Evolutionary conservation across 2,113 vertebrate species (phyloP).

Genomic region (Nycticorax nycticorax): DNA sequence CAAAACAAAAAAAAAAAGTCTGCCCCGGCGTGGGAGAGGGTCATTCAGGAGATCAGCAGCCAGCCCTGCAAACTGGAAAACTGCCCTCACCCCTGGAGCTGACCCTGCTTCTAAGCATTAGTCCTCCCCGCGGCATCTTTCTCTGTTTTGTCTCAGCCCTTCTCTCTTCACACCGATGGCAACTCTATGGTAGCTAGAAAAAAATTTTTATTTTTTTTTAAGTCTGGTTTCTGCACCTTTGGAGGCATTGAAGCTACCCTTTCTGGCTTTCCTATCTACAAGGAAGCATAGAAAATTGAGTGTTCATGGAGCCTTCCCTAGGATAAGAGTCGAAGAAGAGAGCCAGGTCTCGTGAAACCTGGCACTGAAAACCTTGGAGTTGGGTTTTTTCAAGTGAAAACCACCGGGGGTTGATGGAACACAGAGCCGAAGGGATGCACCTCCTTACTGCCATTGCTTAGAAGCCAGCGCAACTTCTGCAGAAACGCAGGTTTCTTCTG

Average conservation of each 20-base stretch:
- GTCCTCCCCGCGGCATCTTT: not conserved
- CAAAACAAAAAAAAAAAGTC: too few relatives aligned
- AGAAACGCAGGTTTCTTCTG: not conserved
- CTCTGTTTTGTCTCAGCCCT: not conserved
- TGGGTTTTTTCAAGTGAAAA: not conserved
- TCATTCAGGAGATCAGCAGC: not conserved
- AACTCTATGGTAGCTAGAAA: not conserved
- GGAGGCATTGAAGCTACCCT: not conserved
- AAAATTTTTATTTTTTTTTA: not conserved
- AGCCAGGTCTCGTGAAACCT: not conserved
- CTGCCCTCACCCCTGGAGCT: not conserved
- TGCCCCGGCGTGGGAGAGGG: not conserved
- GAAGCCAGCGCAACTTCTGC: not conserved
- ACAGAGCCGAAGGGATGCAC: not conserved
- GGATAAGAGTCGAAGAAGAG: not conserved
- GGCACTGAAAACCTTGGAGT: not conserved
- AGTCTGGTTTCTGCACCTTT: not conserved
- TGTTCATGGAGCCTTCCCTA: not conserved
- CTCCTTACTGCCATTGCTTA: not conserved
- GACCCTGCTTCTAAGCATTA: not conserved
- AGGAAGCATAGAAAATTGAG: not conserved
- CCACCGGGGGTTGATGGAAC: not conserved
- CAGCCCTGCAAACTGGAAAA: not conserved
- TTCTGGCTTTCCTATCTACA: not conserved
- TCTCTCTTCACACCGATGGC: not conserved